These are phyloP conservation scores for Symphodus melops DNA, from an alignment of 2,113 vertebrate species.

Conservation along the genomic window DNA sequence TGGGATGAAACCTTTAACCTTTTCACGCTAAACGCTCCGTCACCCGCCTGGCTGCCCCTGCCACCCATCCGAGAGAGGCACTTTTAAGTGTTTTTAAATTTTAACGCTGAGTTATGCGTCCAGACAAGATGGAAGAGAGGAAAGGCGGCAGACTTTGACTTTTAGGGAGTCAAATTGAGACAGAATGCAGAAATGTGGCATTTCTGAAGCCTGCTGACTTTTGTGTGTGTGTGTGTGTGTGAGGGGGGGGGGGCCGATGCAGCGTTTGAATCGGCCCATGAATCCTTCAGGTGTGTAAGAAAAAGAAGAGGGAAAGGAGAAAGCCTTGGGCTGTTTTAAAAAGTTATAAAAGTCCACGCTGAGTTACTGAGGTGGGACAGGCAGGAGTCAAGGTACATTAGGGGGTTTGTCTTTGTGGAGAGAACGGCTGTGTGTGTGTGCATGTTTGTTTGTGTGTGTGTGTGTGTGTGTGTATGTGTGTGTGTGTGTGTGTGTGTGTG, in stretches of 20 bases:
- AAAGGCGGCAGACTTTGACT: constrained; percentile 42
- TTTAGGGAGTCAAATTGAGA: constrained; percentile 44
- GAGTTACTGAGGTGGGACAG: constrained; percentile 63
- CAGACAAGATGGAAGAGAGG: constrained; percentile 32
- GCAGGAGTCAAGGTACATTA: constrained; percentile 65
- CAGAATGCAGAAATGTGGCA: constrained; percentile 61
- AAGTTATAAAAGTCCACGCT: constrained; percentile 56
- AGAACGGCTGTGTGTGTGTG: constrained; percentile 29
- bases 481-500: neutral
- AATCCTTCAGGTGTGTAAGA: constrained; percentile 49
- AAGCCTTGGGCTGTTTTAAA: constrained; percentile 61
- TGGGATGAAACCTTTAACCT: constrained; percentile 75
- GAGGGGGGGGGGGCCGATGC: constrained; percentile 2
- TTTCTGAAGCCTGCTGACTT: constrained; percentile 61
- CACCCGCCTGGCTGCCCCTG: constrained; percentile 51
- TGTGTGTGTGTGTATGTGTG: neutral
- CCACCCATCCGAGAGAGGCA: constrained; percentile 15
- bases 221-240: constrained; percentile 6
- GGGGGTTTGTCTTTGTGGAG: constrained; percentile 54
- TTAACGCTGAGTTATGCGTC: constrained; percentile 48
- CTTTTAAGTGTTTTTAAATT: constrained; percentile 47
- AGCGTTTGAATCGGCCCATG: constrained; percentile 47
- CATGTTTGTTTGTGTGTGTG: constrained; percentile 19
- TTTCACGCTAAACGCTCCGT: constrained; percentile 67
- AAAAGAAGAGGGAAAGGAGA: constrained; percentile 43